phyloP scores from a whole-genome alignment of 2,113 vertebrate genomes.

The Alouatta palliata region DNA sequence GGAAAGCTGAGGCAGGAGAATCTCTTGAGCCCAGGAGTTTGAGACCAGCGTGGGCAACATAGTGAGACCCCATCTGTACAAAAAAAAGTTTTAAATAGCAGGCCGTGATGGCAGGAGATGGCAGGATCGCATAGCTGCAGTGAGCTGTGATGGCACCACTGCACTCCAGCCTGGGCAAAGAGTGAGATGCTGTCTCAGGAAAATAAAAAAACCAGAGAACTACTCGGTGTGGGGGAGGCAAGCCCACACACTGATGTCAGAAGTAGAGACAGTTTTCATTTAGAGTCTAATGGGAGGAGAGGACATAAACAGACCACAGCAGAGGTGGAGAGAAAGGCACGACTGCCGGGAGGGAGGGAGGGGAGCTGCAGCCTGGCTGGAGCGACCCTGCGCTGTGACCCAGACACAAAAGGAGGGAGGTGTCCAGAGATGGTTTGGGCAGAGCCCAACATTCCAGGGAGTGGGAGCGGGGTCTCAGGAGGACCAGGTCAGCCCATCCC shows the following conservation, averaged over 20 bases:
- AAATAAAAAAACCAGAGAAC: too few species aligned
- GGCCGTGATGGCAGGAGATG: too few species aligned
- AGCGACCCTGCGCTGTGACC: not conserved
- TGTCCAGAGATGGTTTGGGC: not conserved
- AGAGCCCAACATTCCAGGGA: rapidly evolving
- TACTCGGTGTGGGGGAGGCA: not conserved
- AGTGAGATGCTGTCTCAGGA: too few species aligned
- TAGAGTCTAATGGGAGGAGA: not conserved
- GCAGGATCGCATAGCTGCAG: too few species aligned
- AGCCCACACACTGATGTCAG: not conserved
- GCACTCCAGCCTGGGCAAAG: too few species aligned
- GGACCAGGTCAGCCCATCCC: not conserved
- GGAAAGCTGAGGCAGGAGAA: too few species aligned
- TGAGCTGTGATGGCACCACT: too few species aligned
- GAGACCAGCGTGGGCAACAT: too few species aligned
- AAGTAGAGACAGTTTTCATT: not conserved
- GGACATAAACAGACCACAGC: not conserved
- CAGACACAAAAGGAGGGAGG: not conserved
- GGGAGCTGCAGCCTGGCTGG: rapidly evolving
- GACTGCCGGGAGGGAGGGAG: rapidly evolving
- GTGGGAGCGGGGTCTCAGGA: not conserved
- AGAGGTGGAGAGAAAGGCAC: not conserved
- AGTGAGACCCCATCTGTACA: too few species aligned
- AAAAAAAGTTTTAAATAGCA: too few species aligned
- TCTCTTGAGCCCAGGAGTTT: too few species aligned